Base-by-base conservation (phyloP, 2,797 vertebrate species). In the Galago senegalensis region DNA sequence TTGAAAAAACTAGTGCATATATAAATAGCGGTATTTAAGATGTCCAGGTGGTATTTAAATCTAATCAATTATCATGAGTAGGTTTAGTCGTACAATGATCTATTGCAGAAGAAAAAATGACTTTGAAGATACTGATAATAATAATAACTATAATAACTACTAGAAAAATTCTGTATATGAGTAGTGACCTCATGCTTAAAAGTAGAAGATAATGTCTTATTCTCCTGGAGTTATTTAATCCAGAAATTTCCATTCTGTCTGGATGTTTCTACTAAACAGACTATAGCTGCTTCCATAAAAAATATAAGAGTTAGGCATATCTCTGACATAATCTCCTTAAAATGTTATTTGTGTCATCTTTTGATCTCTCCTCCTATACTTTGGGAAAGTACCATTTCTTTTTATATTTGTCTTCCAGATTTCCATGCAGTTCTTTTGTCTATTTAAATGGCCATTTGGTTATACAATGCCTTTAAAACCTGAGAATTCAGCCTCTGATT, bases 41-140 rank as follows among this genome's bases (percentile, higher is more conserved):
- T 9, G 40, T 4, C 8, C 53, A 43, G 27, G n/a, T 89, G 8
- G 16, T 2, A 76, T 60, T 80, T 89, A 94, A 72, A 79, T 75
- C 58, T 82, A 46, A 92, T 61, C 86, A 72, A 80, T 29, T 82
- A 9, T 60, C 95, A 93, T 37, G 34, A 61, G 65, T 79, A 93
- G 84, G 13, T 72, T 87, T 73, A 86, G 13, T 89, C 27, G 87
- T 80, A 34, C 87, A 69, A 84, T 84, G 2, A 80, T 77, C 34
- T 77, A 70, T 3, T 63, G 7, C 83, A 7, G 9, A 89, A 73
- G 25, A 46, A 93, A 94, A 82, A 56, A 49, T 87, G 40, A 70
- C 34, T 49, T 12, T 87, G 60, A 77, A 95, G 49, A 89, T 56
- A 49, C 4, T 85, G 49, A 40, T 65, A 87, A 49, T 80, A 77